A percentile compares a stretch with the other conserved stretches of the same genome.
phyloP scores from a whole-genome alignment of 2,797 vertebrate species.

The Etheostoma nigrum region DNA sequence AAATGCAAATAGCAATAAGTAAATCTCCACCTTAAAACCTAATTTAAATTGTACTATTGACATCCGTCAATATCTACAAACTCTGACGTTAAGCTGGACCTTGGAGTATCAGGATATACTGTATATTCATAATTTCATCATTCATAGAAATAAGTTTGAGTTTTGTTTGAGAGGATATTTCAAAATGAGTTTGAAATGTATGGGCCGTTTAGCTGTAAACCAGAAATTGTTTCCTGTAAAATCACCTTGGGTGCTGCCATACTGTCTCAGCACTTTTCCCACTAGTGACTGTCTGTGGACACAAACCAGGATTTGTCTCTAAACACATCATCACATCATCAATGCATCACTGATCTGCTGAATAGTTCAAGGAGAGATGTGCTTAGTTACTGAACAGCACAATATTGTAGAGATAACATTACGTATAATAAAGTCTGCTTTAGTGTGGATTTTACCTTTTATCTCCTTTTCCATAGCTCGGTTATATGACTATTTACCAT shows the following conservation, averaged over 20 bases:
- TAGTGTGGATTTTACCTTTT: neutral
- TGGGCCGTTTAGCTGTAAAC: constrained; percentile 34
- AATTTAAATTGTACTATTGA: neutral
- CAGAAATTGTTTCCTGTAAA: constrained; percentile 40
- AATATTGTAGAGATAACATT: neutral
- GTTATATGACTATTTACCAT: constrained; percentile 4
- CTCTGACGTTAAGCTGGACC: neutral
- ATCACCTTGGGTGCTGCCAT: constrained; percentile 32
- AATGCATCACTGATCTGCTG: constrained; percentile 28
- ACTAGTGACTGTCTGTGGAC: constrained; percentile 49
- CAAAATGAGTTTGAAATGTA: constrained; percentile 26
- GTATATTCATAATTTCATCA: neutral
- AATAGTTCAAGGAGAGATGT: constrained; percentile 18
- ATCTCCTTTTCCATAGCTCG: neutral
- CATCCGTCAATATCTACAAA: neutral
- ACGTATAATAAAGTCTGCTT: neutral
- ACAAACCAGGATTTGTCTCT: constrained; percentile 40
- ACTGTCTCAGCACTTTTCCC: constrained; percentile 36
- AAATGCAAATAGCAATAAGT: neutral
- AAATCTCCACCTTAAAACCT: constrained; percentile 18
- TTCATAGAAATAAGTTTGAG: neutral
- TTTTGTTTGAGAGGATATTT: constrained; percentile 5
- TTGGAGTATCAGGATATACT: neutral
- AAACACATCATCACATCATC: constrained; percentile 39
- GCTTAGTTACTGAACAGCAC: constrained; percentile 5